Conservation (phyloP, 2,888 invertebrate genomes). For the Stenichneumon culpator region DNA sequence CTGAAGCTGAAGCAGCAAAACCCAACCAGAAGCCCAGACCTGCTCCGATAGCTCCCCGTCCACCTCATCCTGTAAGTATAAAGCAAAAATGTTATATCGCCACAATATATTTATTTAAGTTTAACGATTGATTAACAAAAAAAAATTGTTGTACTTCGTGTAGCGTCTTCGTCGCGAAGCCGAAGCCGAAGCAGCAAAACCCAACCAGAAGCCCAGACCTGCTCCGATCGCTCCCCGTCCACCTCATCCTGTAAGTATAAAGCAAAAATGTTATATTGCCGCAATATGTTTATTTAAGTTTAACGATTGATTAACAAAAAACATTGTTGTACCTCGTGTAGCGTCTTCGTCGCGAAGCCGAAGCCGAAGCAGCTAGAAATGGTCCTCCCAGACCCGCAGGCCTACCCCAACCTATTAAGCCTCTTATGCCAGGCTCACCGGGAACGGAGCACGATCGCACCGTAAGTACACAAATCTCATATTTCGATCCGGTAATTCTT, state of each 20-base stretch:
- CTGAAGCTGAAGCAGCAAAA: slow-evolving; percentile 41
- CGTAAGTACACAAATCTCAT: too few relatives aligned
- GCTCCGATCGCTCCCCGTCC: background rate
- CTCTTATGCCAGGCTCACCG: background rate
- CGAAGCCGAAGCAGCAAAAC: slow-evolving; percentile 21
- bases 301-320: too few relatives aligned
- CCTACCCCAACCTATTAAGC: too few relatives aligned
- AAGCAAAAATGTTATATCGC: background rate
- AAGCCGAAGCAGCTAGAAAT: too few relatives aligned
- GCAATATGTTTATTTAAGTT: background rate
- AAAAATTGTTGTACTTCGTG: background rate
- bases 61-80: slow-evolving; percentile 11
- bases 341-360: too few relatives aligned
- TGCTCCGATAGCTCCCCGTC: background rate
- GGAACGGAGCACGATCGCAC: too few relatives aligned
- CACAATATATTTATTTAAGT: background rate
- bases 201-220: background rate
- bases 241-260: background rate
- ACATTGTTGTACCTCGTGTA: too few relatives aligned
- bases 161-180: slow-evolving; percentile 67
- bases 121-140: background rate
- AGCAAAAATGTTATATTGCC: background rate
- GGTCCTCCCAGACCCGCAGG: too few relatives aligned
- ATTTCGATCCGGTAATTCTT: slow-evolving; percentile 23
- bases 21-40: background rate